Evolutionary conservation across 2,113 vertebrate genomes (phyloP), one percentile per base, ranked within the genome.

Genomic region (Cephalopterus ornatus): DNA sequence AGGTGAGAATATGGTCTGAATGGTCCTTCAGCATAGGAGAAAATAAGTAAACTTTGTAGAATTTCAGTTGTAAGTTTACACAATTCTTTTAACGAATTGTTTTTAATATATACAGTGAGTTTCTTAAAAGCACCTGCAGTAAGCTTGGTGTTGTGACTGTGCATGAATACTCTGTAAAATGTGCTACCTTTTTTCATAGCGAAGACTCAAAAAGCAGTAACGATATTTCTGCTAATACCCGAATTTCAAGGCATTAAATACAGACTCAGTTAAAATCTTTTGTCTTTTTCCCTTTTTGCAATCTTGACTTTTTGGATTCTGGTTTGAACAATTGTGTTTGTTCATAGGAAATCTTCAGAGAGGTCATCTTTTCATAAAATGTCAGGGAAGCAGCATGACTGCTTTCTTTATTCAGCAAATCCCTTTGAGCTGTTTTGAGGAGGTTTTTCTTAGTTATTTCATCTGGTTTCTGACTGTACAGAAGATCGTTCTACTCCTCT

Each of bases 351-450:
- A 52, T 42, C 82, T 92, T 85, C 71, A 53, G 78, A 81, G 87
- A 73, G 81, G 82, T 88, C 17, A 42, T 73, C 90, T 73, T 85
- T 92, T 76, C 62, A 61, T 44, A 53, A 88, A 90, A 88, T 83
- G 67, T 85, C 71, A 88, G 49, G 32, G 52, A 92, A 93, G 49
- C 94, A 92, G 88, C 79, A 62, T 35, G 85, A 50, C 59, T 73
- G 9, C 88, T 95, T n/a, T 82, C 76, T 85, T 94, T 94, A 88
- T 94, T 93, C 92, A 88, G 78, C 37, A 70, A 56, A 66, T 41
- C 35, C 33, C 53, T 96, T 85, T 94, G 71, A 80, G 70, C 62
- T 70, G 52, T 61, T 90, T 56, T 73, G 17, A 56, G 49, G 46
- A 85, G 44, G 4, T 47, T 96, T 93, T 95, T 85, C 82, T 68